phyloP scores from a whole-genome alignment of 2,113 vertebrate species.

The Neotragus moschatus region DNA sequence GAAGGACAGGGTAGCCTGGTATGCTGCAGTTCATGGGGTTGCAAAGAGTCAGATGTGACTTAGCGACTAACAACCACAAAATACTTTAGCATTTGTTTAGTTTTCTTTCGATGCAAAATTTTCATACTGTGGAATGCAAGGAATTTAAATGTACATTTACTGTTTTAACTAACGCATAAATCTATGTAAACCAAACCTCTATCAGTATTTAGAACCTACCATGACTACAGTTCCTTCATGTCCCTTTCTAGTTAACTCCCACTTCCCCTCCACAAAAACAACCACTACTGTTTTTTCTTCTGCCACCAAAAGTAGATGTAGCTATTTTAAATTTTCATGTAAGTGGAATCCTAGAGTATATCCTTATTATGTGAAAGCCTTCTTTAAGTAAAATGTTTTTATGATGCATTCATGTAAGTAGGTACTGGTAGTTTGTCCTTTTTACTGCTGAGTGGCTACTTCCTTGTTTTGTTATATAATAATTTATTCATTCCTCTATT shows the following conservation, averaged over 20 bases:
- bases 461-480: not conserved
- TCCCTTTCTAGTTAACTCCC: not conserved
- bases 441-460: not conserved
- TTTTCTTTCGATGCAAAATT: not conserved
- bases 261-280: not conserved
- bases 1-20: not conserved
- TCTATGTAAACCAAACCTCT: not conserved
- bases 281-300: not conserved
- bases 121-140: not conserved
- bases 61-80: not conserved
- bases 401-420: not conserved
- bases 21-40: not conserved
- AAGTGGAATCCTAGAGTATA: not conserved
- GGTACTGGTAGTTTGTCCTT: not conserved
- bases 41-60: not conserved
- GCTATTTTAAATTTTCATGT: not conserved
- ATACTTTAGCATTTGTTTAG: not conserved
- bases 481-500: not conserved
- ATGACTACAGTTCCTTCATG: not conserved
- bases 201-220: not conserved
- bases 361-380: not conserved
- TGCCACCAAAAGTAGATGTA: not conserved
- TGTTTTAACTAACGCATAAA: not conserved
- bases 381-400: not conserved
- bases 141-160: not conserved